Evolutionary conservation across 2,888 invertebrate genomes (phyloP).

Genomic region (Bugulina stolonifera): DNA sequence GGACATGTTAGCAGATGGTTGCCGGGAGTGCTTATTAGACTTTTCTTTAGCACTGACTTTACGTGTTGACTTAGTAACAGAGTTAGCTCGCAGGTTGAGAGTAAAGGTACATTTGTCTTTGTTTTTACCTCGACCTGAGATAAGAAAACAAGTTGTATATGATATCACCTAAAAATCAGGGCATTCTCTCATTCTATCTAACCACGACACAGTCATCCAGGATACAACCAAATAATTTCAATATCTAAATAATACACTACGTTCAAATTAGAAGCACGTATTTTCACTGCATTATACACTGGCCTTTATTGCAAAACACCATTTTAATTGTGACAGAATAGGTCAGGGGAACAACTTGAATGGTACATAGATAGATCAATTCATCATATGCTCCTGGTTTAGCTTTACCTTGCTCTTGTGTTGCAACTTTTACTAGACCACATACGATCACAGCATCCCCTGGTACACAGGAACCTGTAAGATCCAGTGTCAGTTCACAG

Average conservation of each 20-base stretch:
- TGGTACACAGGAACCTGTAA: slow-evolving; percentile 75
- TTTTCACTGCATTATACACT: too few relatives aligned
- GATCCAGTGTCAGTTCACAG: slow-evolving; percentile 75
- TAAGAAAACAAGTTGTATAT: neutral
- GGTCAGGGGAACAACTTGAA: too few relatives aligned
- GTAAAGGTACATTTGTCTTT: slow-evolving; percentile 55
- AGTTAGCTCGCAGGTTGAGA: slow-evolving; percentile 74
- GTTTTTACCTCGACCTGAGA: slow-evolving; percentile 38
- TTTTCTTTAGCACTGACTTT: neutral
- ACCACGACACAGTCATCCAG: neutral
- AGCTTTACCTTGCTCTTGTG: slow-evolving; percentile 43
- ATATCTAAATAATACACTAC: too few relatives aligned
- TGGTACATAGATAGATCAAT: neutral
- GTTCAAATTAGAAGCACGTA: too few relatives aligned
- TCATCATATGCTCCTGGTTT: neutral
- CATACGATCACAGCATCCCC: slow-evolving; percentile 82
- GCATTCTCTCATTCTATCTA: neutral
- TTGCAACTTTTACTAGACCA: slow-evolving; percentile 68
- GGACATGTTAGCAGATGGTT: neutral
- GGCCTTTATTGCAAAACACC: too few relatives aligned
- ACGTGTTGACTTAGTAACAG: slow-evolving; percentile 60
- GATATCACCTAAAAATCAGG: neutral
- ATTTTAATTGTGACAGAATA: too few relatives aligned
- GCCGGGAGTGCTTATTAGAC: neutral
- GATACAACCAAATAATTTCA: too few relatives aligned